Evolutionary conservation across 2,113 vertebrate species (phyloP).

Genomic region (Leuciscus idus): DNA sequence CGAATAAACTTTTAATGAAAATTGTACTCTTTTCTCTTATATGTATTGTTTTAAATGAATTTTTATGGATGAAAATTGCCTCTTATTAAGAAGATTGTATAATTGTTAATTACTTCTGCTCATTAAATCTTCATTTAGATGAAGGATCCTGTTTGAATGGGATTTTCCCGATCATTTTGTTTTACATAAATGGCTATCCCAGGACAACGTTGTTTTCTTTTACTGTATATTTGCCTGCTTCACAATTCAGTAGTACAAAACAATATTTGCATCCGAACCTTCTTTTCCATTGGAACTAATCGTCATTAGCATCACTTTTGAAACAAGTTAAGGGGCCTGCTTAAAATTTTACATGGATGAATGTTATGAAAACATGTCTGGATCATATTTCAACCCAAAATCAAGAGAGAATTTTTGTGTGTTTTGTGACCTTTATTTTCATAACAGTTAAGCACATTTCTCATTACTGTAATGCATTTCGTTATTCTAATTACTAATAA

Average conservation of each 20-base stretch:
- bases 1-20: background rate
- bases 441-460: background rate
- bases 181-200: constrained; percentile 10
- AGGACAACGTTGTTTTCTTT: background rate
- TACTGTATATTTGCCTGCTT: background rate
- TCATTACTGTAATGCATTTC: background rate
- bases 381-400: background rate
- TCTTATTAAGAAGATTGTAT: constrained; percentile 19
- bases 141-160: background rate
- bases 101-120: constrained; percentile 14
- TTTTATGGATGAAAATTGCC: background rate
- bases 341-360: background rate
- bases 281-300: background rate
- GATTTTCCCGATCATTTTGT: background rate
- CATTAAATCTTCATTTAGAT: constrained; percentile 36
- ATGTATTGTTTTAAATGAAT: background rate
- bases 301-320: background rate
- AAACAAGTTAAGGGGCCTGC: background rate
- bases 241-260: background rate
- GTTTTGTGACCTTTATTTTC: background rate
- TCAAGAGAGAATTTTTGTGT: background rate
- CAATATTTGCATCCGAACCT: background rate
- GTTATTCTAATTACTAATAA: background rate
- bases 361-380: background rate
- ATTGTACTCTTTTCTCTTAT: background rate